Percentiles rank a stretch among this genome's conserved stretches.
Conservation (phyloP, 2,797 vertebrate species). For the Labeo calbasu region DNA sequence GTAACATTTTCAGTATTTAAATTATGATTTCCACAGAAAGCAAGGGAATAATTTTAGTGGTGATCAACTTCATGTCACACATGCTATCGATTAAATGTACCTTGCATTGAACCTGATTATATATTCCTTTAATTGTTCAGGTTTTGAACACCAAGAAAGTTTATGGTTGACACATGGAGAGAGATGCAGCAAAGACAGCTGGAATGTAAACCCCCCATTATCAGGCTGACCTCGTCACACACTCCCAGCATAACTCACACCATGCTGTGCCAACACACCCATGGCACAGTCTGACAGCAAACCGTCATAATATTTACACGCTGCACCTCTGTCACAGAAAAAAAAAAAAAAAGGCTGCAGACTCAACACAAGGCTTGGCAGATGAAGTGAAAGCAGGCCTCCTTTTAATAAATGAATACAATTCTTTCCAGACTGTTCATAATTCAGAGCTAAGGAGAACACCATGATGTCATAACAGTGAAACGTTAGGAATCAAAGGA, state of each 20-base stretch:
- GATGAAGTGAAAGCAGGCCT: constrained; percentile 67
- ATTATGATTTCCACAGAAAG: background rate
- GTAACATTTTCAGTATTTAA: background rate
- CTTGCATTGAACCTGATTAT: background rate
- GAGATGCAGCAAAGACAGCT: constrained; percentile 70
- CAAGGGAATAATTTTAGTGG: background rate
- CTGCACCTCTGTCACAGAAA: constrained; percentile 75
- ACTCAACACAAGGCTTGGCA: constrained; percentile 73
- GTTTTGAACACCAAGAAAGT: constrained; percentile 37
- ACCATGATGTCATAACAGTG: constrained; percentile 64
- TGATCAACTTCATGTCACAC: background rate
- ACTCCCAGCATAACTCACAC: constrained; percentile 65
- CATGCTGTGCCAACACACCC: constrained; percentile 65
- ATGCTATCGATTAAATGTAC: background rate
- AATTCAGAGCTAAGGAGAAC: constrained; percentile 68
- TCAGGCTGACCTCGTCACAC: constrained; percentile 66
- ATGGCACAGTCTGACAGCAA: constrained; percentile 73
- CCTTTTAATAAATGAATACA: constrained; percentile 78
- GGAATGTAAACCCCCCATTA: constrained; percentile 75
- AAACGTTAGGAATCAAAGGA: constrained; percentile 67
- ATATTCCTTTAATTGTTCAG: background rate
- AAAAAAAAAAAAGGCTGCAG: constrained; percentile 74
- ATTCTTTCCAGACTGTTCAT: constrained; percentile 66
- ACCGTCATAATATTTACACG: constrained; percentile 90
- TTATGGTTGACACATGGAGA: constrained; percentile 67